Base-by-base conservation (phyloP, 2,113 vertebrate genomes). In the Neogobius melanostomus region DNA sequence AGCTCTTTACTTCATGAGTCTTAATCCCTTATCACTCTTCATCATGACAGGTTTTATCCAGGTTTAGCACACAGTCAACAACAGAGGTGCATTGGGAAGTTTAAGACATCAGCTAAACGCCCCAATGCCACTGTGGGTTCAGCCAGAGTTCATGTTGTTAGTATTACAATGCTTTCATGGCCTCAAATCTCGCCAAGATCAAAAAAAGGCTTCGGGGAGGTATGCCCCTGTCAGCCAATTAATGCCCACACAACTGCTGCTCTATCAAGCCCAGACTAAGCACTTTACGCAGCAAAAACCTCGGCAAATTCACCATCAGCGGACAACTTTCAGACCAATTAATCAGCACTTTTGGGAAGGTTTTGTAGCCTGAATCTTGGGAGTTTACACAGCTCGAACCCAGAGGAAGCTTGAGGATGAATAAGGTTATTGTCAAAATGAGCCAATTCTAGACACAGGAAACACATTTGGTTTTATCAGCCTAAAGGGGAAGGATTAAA, bases 161-260 rank as follows among this genome's bases (percentile, higher is more conserved):
- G 79, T 77, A 57, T 69, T 76, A 80, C 77, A 59, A 75, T 28
- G 59, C 74, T 72, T 85, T 74, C 74, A 83, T 68, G 76, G 70
- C 51, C 77, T 79, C 71, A 63, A 46, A 81, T 87, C 87, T 84
- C 84, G 66, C 82, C 68, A 75, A 75, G 79, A 89, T 89, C 87
- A 86, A 81, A 87, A 36, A 28, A 49, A 76, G 77, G 77, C 81
- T 87, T 84, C 72, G 80, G 76, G 51, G 68, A 81, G 79, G 75
- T 71, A 81, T 85, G 83, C 80, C 76, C 85, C 79, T 78, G 61
- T 71, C 85, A 74, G 88, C 82, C 88, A 88, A 82, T 86, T 87
- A 88, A 85, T 80, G 83, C 72, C 69, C 80, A 69, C 28, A 0
- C 59, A 60, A 46, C 75, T 79, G 82, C 76, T 66, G 82, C 72